phyloP scores from a whole-genome alignment of 2,797 vertebrate species.

The Trachops cirrhosus region DNA sequence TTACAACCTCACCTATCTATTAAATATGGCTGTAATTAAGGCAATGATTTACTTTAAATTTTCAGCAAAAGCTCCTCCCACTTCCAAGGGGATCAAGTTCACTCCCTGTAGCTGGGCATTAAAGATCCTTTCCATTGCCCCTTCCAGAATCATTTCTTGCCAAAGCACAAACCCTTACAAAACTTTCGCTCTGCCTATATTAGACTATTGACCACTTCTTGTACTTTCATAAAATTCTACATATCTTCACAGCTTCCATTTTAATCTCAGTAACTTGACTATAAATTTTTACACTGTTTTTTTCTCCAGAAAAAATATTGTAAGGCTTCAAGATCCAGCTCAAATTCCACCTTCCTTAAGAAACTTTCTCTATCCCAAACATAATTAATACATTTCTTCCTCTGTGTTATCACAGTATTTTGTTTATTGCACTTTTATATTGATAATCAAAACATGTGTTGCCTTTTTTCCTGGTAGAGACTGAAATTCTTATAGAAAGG shows the following conservation, averaged over 20 bases:
- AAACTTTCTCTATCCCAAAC: background rate
- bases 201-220: constrained; percentile 9
- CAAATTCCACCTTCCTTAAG: background rate
- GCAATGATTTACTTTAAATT: background rate
- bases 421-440: background rate
- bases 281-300: background rate
- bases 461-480: background rate
- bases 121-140: background rate
- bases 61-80: background rate
- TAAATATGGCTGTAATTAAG: background rate
- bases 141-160: constrained; percentile 11
- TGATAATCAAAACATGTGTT: background rate
- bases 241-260: background rate
- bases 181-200: background rate
- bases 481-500: background rate
- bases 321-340: background rate
- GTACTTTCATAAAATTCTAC: constrained; percentile 6
- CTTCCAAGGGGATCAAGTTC: background rate
- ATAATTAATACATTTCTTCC: background rate
- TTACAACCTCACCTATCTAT: background rate
- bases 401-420: background rate
- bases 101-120: background rate
- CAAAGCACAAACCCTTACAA: background rate
- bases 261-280: constrained; percentile 17
- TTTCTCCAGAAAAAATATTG: background rate